These are phyloP conservation scores for Drosophila oshimai DNA, from an alignment of 1,140 invertebrate species.

Conservation along the genomic window DNA sequence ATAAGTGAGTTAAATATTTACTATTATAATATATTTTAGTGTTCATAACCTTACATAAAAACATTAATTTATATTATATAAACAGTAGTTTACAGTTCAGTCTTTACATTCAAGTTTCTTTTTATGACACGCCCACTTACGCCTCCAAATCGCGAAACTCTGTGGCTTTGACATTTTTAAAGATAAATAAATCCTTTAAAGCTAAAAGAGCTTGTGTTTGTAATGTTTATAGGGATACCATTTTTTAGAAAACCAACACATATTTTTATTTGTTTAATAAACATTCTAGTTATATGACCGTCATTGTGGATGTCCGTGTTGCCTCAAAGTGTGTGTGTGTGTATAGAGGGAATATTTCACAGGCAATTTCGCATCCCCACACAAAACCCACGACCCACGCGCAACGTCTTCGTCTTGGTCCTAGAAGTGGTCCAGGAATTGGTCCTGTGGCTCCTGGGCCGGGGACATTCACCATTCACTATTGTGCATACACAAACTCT, in stretches of 20 bases:
- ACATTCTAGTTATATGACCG: neutral
- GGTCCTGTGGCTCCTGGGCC: constrained; percentile 18
- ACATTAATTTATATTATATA: too few relatives aligned
- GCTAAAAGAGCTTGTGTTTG: too few relatives aligned
- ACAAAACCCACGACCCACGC: constrained; percentile 19
- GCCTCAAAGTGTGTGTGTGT: constrained; percentile 12
- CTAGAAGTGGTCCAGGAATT: neutral
- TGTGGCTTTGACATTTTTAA: too few relatives aligned
- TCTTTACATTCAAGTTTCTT: too few relatives aligned
- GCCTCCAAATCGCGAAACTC: too few relatives aligned
- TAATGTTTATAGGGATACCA: too few relatives aligned
- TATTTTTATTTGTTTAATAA: neutral
- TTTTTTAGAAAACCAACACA: neutral
- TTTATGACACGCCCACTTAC: too few relatives aligned
- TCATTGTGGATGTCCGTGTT: neutral
- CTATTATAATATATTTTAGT: too few relatives aligned
- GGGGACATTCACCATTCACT: constrained; percentile 61
- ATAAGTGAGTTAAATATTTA: too few relatives aligned
- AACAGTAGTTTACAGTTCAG: too few relatives aligned
- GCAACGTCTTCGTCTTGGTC: constrained; percentile 40
- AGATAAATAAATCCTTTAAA: too few relatives aligned
- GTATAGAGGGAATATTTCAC: constrained; percentile 65
- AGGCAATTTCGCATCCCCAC: constrained; percentile 68
- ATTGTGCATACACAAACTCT: constrained; percentile 63
- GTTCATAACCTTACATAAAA: too few relatives aligned